These are phyloP conservation scores for Neoseiulus cucumeris DNA, from an alignment of 1,140 invertebrate genomes.

Conservation along the genomic window DNA sequence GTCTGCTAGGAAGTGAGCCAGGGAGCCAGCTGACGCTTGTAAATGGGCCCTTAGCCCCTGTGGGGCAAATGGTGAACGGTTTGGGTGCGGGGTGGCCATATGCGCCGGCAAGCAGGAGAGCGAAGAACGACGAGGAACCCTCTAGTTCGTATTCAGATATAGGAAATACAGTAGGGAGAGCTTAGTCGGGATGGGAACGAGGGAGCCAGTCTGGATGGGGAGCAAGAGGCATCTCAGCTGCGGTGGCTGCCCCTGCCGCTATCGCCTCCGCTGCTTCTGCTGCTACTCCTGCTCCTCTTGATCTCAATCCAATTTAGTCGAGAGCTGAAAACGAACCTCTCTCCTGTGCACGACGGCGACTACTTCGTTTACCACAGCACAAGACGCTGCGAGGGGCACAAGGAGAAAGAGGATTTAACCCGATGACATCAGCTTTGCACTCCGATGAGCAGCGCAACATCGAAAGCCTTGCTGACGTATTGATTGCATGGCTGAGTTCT, in stretches of 20 bases:
- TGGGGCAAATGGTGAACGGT: background rate
- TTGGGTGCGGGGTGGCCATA: no score
- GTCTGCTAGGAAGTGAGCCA: background rate
- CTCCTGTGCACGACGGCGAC: background rate
- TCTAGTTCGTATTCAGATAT: slow-evolving; percentile 11
- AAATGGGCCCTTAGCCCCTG: slow-evolving; percentile 8
- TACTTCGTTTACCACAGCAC: background rate
- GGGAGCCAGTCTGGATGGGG: no score
- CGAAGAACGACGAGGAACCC: no score
- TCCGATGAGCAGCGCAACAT: no score
- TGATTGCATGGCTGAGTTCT: no score
- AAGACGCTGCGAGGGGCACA: background rate
- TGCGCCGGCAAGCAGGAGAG: no score
- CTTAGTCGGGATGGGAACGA: no score
- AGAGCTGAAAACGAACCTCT: background rate
- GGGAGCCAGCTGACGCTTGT: slow-evolving; percentile 10
- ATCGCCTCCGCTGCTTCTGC: no score
- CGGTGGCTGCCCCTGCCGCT: no score
- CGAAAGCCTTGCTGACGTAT: no score
- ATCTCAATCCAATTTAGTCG: slow-evolving; percentile 11
- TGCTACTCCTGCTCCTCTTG: background rate
- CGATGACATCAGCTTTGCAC: no score
- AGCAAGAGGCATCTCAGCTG: no score
- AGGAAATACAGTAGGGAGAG: background rate
- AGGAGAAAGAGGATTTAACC: background rate